A percentile compares a stretch with the other conserved stretches of the same genome.
Evolutionary conservation across 1,140 invertebrate species (phyloP).

Genomic region (Panonychus citri): DNA sequence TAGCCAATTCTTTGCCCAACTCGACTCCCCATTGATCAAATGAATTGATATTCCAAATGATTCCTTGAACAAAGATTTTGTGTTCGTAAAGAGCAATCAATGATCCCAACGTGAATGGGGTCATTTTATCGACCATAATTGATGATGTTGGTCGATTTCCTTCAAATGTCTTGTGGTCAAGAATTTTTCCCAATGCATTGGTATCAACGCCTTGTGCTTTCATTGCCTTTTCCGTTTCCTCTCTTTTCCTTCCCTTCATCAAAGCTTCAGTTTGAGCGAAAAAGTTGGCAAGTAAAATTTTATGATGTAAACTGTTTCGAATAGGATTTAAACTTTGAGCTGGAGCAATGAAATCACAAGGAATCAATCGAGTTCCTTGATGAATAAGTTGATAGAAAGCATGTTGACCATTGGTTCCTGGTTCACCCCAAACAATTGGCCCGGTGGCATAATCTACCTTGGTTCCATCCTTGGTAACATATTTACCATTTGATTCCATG

Average conservation of each 20-base stretch:
- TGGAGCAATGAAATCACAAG: constrained; percentile 89
- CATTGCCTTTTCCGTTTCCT: constrained; percentile 49
- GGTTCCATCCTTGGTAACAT: constrained; percentile 44
- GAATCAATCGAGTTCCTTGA: constrained; percentile 66
- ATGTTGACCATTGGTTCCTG: constrained; percentile 98
- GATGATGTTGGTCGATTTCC: constrained; percentile 95
- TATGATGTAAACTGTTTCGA: constrained; percentile 40
- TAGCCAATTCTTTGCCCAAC: constrained; percentile 91
- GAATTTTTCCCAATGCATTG: constrained; percentile 39
- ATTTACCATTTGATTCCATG: constrained; percentile 99
- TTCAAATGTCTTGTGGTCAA: constrained; percentile 88
- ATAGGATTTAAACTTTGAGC: constrained; percentile 82
- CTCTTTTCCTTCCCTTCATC: constrained; percentile 66
- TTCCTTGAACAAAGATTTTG: constrained; percentile 94
- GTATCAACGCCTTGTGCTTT: constrained; percentile 41
- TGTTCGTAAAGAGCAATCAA: constrained; percentile 98
- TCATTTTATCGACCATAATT: constrained; percentile 76
- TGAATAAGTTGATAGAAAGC: constrained; percentile 94
- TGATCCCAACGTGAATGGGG: constrained; percentile 77
- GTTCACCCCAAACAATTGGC: constrained; percentile 85
- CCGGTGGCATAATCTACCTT: constrained; percentile 60
- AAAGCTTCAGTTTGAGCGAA: constrained; percentile 94
- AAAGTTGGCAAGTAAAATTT: constrained; percentile 86
- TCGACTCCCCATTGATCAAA: constrained; percentile 99
- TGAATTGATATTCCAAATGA: constrained; percentile 98